Evolutionary conservation across 2,797 vertebrate genomes (phyloP), one percentile per base, ranked within the genome.

Genomic region (Oreortyx pictus): DNA sequence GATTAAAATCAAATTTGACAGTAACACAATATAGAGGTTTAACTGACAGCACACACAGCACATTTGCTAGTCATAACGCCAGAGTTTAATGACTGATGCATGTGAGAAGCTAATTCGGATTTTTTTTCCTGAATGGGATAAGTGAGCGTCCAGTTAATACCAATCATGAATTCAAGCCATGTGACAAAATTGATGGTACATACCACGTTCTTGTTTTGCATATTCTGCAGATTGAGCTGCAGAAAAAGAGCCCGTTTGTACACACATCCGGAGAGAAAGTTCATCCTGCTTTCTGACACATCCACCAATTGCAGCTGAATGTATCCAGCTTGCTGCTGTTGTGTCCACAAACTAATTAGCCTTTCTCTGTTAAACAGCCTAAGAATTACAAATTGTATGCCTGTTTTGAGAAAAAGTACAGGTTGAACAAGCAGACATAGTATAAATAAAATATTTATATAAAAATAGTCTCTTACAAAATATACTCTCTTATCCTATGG

Each of bases 391-490:
- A 94, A 97, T 94, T 86, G 88, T 96, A 97, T 92, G 96, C 92
- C 95, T 93, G 97, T 94, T 90, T 95, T 94, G 96, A 96, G 96
- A 95, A 97, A 97, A 92, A 96, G 95, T 92, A 96, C 95, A 94
- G 96, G 96, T 98, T 94, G 95, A 96, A 98, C 96, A 98, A 97
- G 97, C 96, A 97, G 96, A 97, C 91, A 86, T 98, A 97, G 98
- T 98, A 98, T 99, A 99, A 99, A 99, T 99, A 99, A 99, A 98
- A 98, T 98, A 98, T 98, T 98, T 98, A 98, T 99, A 99, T 98
- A 99, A 99, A 99, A 99, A 99, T 99, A 99, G 98, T 98, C 98
- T 99, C 97, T 99, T 98, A 98, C 97, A 99, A 99, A 99, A 99
- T 99, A 99, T 98, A 99, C 97, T 98, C 98, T 98, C 96, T 98